phyloP scores from a whole-genome alignment of 2,797 vertebrate genomes.

The Sebastes vulpes region DNA sequence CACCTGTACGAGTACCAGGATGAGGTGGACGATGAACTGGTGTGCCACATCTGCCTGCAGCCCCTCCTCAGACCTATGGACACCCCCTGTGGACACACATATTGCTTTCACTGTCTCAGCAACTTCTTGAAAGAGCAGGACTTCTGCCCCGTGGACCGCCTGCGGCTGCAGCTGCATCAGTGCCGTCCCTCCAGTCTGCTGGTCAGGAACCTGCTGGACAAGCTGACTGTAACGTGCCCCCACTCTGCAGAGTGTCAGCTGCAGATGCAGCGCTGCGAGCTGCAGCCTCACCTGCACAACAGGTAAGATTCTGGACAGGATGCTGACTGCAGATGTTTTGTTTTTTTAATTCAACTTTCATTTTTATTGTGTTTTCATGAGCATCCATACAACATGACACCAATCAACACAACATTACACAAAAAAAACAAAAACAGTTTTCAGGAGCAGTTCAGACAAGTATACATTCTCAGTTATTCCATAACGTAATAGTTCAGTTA shows the following conservation, averaged over 20 bases:
- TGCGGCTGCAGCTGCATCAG: constrained; percentile 89
- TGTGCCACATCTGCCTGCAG: constrained; percentile 95
- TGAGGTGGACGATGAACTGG: constrained; percentile 93
- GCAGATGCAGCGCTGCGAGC: constrained; percentile 92
- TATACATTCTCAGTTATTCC: too few species aligned
- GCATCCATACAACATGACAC: neutral
- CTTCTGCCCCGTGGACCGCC: constrained; percentile 94
- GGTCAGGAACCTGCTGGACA: constrained; percentile 93
- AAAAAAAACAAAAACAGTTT: neutral
- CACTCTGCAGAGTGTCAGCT: constrained; percentile 88
- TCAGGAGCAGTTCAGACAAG: neutral
- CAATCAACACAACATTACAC: neutral
- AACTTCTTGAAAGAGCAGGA: constrained; percentile 93
- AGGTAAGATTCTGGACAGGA: constrained; percentile 80
- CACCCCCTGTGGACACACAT: constrained; percentile 94
- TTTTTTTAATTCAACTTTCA: too few species aligned
- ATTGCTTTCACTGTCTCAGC: constrained; percentile 92
- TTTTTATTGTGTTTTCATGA: neutral
- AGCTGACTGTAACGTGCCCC: constrained; percentile 90
- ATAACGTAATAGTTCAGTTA: too few species aligned
- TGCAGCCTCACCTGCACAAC: constrained; percentile 94
- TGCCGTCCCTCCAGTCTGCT: constrained; percentile 93
- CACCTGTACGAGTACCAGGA: constrained; percentile 95
- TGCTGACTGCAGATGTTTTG: neutral
- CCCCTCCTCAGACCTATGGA: constrained; percentile 93